phyloP scores from a whole-genome alignment of 1,140 invertebrate genomes.

The Drosophila persimilis region DNA sequence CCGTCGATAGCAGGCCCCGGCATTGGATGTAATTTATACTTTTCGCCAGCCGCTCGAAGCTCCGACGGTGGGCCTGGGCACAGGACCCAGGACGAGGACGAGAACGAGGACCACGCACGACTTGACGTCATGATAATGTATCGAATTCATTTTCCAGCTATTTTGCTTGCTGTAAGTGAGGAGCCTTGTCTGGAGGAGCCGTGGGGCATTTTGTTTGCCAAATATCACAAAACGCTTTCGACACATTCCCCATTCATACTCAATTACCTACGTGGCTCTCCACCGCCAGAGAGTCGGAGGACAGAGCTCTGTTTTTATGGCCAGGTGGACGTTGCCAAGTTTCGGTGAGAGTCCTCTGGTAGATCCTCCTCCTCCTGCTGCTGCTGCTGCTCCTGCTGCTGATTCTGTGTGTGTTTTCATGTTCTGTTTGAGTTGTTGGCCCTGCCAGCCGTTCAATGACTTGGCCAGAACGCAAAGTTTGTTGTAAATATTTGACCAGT shows the following conservation, averaged over 20 bases:
- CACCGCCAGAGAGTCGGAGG: neutral
- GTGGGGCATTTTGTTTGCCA: slow-evolving; percentile 67
- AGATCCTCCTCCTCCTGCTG: slow-evolving; percentile 18
- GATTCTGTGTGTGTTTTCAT: slow-evolving; percentile 10
- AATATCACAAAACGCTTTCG: slow-evolving; percentile 73
- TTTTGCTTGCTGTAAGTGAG: slow-evolving; percentile 54
- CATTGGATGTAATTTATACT: slow-evolving; percentile 76
- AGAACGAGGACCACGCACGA: slow-evolving; percentile 60
- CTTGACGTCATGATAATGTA: slow-evolving; percentile 80
- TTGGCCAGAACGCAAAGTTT: slow-evolving; percentile 68
- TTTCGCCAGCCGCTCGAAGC: slow-evolving; percentile 65
- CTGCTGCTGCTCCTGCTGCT: neutral
- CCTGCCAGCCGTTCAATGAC: slow-evolving; percentile 68
- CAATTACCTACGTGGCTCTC: slow-evolving; percentile 74
- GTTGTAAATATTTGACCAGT: slow-evolving; percentile 78
- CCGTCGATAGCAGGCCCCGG: slow-evolving; percentile 60
- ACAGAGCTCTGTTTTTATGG: slow-evolving; percentile 8
- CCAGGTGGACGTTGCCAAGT: slow-evolving; percentile 44
- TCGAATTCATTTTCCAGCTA: slow-evolving; percentile 80
- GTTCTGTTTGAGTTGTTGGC: slow-evolving; percentile 63
- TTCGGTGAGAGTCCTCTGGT: slow-evolving; percentile 15
- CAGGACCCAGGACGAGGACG: slow-evolving; percentile 7
- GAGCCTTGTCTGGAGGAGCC: slow-evolving; percentile 18
- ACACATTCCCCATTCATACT: slow-evolving; percentile 79
- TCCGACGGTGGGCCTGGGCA: slow-evolving; percentile 1